Base-by-base conservation (phyloP, 1,140 invertebrate genomes). In the Anoplolepis gracilipes region DNA sequence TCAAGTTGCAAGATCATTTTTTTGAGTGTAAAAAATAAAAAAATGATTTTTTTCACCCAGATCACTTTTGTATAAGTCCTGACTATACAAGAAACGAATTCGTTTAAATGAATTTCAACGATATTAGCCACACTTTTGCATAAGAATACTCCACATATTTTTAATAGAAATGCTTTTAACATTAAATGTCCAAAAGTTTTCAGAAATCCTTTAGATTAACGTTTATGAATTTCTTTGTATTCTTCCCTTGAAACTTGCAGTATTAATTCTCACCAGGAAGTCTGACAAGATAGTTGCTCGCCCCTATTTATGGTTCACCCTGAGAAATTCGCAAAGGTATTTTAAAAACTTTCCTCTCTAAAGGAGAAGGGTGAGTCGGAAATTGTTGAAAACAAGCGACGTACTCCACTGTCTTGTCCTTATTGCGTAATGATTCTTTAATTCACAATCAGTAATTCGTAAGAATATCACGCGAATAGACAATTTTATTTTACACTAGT, bases 231-330 rank as follows among this genome's bases (percentile, higher is more conserved):
- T 67, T 19, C 28, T 46, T 57, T 28, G 49, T 53, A 49, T 72
- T 25, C 19, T 16, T 19, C 8, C 19, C 8, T 36, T 30, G 5
- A 77, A 49, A 62, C 28, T 77, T 77, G 39, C 39, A 30, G 19
- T 64, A 77, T 77, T 77, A 77, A 77, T 77, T 62, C 16, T 77
- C 57, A 11, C 13, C 22, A 19, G 19, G 25, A 77, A 64, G 57
- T 64, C 39, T 13, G 19, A 77, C 39, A 8, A 62, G 25, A 62
- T 46, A 36, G 11, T 77, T 5, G 10, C 25, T n/a, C 57, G 11
- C 4, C 4, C 25, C 39, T 61, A 39, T 62, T 62, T 77, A 77
- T 77, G 25, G 2, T 39, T 36, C 19, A 53, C 30, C 33, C 19
- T 25, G 5, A n/a, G 36, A 46, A 46, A 46, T 77, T 77, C 39